These are phyloP conservation scores for Lasiommata megera DNA, from an alignment of 2,888 invertebrate genomes.

Conservation along the genomic window DNA sequence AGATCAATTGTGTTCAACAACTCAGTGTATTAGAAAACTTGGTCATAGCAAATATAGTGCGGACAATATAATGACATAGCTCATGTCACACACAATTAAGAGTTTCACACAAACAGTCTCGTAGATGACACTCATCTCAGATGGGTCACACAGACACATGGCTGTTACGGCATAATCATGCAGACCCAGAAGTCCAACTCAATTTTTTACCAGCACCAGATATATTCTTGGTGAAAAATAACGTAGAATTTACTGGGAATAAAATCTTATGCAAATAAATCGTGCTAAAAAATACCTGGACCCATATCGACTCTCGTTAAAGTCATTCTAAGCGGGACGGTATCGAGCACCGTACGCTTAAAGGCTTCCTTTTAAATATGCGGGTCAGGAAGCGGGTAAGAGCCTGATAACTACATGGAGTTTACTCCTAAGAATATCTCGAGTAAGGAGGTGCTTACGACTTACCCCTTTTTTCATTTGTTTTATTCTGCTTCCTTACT, in stretches of 20 bases:
- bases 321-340: constrained; percentile 17
- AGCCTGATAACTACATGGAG: constrained; percentile 66
- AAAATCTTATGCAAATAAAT: constrained; percentile 12
- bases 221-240: background rate
- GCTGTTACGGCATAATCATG: no score
- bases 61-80: no score
- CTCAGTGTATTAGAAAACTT: no score
- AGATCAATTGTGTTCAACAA: no score
- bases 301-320: constrained; percentile 12
- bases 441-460: background rate
- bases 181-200: no score
- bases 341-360: constrained; percentile 13
- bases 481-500: background rate
- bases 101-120: no score
- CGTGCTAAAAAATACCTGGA: constrained; percentile 12
- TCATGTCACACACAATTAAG: no score
- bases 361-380: constrained; percentile 49
- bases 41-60: no score
- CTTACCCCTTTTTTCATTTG: background rate
- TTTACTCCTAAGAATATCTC: constrained; percentile 52
- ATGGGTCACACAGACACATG: no score
- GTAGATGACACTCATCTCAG: no score
- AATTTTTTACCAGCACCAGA: no score
- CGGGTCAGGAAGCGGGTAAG: constrained; percentile 59
- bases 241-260: background rate